Base-by-base conservation (phyloP, 1,140 invertebrate species). In the Argopecten irradians region DNA sequence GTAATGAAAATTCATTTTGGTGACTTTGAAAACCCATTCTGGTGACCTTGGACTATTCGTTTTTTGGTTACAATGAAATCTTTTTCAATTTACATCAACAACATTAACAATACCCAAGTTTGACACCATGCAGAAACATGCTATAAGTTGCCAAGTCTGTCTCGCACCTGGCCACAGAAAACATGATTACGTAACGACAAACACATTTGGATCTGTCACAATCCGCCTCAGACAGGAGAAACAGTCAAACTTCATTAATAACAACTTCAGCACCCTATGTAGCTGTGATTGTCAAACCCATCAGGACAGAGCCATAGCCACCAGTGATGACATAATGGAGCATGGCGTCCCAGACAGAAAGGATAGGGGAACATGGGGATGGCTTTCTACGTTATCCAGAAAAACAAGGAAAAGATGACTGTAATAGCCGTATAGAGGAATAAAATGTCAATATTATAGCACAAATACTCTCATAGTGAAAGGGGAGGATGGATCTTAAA, bases 221-320 rank as follows among this genome's bases (percentile, higher is more conserved):
- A 3, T 5, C 43, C 22, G 43, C 14, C 43, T 19, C 14, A 71
- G 22, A 28, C 22, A 1, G 55, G 55, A 28, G 55, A 3, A 11
- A n/a, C 55, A 28, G 55, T 71, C 55, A 28, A 22, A 28, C 11
- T 0, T 71, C 8, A 71, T 71, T 71, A 28, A n/a, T 71, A 71
- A 28, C 16, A 71, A 71, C 22, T 71, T 28, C 1, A 11, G 19
- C 5, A 71, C n/a, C n/a, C n/a, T n/a, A n/a, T n/a, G 22, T n/a
- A 71, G 28, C 55, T 71, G 55, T 71, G 55, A 71, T 71, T 71
- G 55, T 71, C 55, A 71, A 71, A 71, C 19, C 55, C n/a, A 71
- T 71, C 55, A 71, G 55, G 16, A 1, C 2, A 71, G 22, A 39
- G 28, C 55, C 43, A 46, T 46, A 19, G 14, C 2, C 22, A 19